These are phyloP conservation scores for Drosophila varians DNA, from an alignment of 1,140 invertebrate species.

Conservation along the genomic window DNA sequence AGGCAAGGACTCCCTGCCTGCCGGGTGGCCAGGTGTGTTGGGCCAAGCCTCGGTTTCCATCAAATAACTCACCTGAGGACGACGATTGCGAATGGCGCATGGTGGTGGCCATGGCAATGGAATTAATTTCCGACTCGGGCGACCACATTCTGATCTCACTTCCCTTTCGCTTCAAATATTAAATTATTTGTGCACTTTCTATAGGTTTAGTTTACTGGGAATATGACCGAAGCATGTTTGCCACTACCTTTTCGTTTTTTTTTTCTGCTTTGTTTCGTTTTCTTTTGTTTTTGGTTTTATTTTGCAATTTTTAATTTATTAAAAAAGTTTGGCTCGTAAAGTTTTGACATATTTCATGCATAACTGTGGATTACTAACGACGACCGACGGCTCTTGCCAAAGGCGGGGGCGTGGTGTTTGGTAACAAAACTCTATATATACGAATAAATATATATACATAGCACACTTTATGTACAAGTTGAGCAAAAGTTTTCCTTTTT, in stretches of 20 bases:
- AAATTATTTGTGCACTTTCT: constrained; percentile 3
- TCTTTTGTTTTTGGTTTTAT: constrained; percentile 20
- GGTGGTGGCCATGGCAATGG: constrained; percentile 84
- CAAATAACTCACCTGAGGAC: constrained; percentile 83
- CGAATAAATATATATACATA: constrained; percentile 1
- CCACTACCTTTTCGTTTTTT: constrained; percentile 4
- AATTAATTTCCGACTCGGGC: constrained; percentile 84
- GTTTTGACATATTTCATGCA: constrained; percentile 67
- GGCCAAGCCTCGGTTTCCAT: not conserved
- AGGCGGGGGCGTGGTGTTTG: constrained; percentile 5
- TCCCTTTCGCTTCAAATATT: constrained; percentile 17
- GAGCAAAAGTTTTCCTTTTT: constrained; percentile 32
- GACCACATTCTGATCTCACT: constrained; percentile 76
- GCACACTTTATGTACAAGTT: constrained; percentile 47
- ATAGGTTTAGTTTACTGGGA: not conserved
- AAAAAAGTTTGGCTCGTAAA: constrained; percentile 58
- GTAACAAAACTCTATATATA: constrained; percentile 32
- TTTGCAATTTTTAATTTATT: constrained; percentile 62
- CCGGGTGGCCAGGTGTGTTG: not conserved
- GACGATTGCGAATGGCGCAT: constrained; percentile 83
- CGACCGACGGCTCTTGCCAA: constrained; percentile 20
- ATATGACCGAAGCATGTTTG: constrained; percentile 51
- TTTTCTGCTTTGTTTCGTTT: constrained; percentile 20
- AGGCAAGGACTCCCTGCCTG: not conserved
- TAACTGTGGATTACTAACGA: constrained; percentile 50